Conservation (phyloP, 2,888 invertebrate genomes). For the Drosophila longiperda region DNA sequence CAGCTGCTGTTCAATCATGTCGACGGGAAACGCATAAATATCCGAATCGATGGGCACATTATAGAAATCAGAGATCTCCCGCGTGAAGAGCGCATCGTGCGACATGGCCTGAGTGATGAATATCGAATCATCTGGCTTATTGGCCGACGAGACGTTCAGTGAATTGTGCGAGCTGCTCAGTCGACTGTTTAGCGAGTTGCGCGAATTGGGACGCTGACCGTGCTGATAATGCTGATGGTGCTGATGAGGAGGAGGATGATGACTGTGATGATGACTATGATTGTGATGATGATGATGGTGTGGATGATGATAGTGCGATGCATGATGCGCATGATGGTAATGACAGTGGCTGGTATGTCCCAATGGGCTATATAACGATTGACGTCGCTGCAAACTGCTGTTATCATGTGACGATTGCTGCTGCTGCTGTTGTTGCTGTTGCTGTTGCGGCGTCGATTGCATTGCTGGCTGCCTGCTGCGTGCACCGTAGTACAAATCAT, state of each 20-base stretch:
- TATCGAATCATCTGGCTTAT: slow-evolving; percentile 92
- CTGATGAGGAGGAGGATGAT: slow-evolving; percentile 55
- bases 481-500: slow-evolving; percentile 83
- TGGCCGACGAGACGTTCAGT: slow-evolving; percentile 88
- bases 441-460: slow-evolving; percentile 12
- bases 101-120: slow-evolving; percentile 96
- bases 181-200: slow-evolving; percentile 91
- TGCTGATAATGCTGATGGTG: slow-evolving; percentile 74
- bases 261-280: slow-evolving; percentile 45
- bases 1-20: slow-evolving; percentile 87
- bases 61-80: slow-evolving; percentile 93
- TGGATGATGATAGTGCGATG: slow-evolving; percentile 47
- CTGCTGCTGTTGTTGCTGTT: slow-evolving; percentile 3
- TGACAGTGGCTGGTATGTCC: slow-evolving; percentile 83
- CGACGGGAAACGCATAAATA: slow-evolving; percentile 94
- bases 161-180: slow-evolving; percentile 95
- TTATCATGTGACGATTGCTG: slow-evolving; percentile 41
- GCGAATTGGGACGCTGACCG: slow-evolving; percentile 89
- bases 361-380: slow-evolving; percentile 83
- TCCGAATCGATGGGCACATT: slow-evolving; percentile 95
- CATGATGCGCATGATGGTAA: slow-evolving; percentile 49
- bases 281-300: slow-evolving; percentile 43
- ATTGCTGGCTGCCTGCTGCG: slow-evolving; percentile 56
- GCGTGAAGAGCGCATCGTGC: slow-evolving; percentile 92
- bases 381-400: slow-evolving; percentile 75